Base-by-base conservation (phyloP, 1,140 invertebrate species). In the Trichoplusia ni region DNA sequence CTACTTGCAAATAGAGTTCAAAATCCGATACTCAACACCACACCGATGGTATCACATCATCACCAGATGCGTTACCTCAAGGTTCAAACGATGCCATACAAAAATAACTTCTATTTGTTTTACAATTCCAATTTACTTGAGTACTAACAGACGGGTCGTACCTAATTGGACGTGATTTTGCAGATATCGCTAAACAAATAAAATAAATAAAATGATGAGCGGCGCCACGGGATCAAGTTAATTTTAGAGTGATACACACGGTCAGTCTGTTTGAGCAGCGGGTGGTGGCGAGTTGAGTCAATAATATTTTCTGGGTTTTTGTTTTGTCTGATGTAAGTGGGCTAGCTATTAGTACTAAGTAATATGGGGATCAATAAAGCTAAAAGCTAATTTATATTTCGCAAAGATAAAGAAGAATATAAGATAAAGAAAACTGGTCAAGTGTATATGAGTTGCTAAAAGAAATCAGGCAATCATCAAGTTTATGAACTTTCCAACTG, bases 121-220 rank as follows among this genome's bases (percentile, higher is more conserved):
- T 38, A 54, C 27, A 21, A 27, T 44, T 42, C 13, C 25, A 14
- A 11, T 59, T 59, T 59, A 31, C 23, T 59, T 44, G 29, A 42
- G 35, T 37, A 6, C 13, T 23, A 33, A 33, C 46, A 37, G 38
- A 31, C 27, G 38, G 54, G 0, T 19, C 2, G 38, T 18, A 31
- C 14, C 35, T 59, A 59, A 59, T 59, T 44, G 40, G 54, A 59
- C 40, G 33, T 44, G 54, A 59, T 59, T 38, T 44, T 18, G 23
- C 14, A 31, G 54, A 59, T 59, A 59, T 44, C 29, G n/a, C n/a
- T n/a, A n/a, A n/a, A n/a, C n/a, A n/a, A n/a, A 19, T 27, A 53
- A 37, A 31, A 59, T 25, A 59, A 59, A 44, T 59, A 59, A 58
- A 44, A 33, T 13, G 40, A 44, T 19, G 16, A 5, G 23, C 38